phyloP scores from a whole-genome alignment of 2,113 vertebrate species.

The Acrocephalus kingi region DNA sequence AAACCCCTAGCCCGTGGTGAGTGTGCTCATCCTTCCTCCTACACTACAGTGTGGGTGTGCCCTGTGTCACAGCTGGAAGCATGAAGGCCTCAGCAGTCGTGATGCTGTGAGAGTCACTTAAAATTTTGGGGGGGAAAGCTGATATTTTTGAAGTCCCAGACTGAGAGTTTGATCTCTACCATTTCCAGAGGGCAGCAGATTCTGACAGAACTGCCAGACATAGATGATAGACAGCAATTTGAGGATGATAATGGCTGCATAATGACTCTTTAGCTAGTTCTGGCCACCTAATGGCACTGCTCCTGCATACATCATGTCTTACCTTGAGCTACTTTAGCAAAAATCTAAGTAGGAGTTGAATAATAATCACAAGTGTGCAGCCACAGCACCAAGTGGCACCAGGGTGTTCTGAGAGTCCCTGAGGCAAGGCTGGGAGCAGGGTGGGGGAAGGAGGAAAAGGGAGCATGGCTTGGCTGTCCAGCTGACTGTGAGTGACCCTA shows the following conservation, averaged over 20 bases:
- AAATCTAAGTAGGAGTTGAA: neutral
- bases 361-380: neutral
- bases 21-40: neutral
- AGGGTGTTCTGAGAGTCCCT: neutral
- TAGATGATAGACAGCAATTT: neutral
- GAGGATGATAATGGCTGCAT: neutral
- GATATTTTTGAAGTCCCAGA: neutral
- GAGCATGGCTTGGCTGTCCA: neutral
- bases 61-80: neutral
- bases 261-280: neutral
- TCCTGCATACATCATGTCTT: neutral
- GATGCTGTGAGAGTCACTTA: neutral
- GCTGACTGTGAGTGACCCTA: neutral
- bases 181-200: neutral
- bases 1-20: neutral
- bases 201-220: neutral
- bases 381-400: neutral
- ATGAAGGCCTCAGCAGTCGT: neutral
- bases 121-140: fast-evolving
- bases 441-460: neutral
- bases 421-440: neutral
- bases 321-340: neutral
- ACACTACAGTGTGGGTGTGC: fast-evolving
- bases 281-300: neutral
- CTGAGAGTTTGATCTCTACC: neutral